phyloP scores from a whole-genome alignment of 2,888 invertebrate species.

The Noctua comes region DNA sequence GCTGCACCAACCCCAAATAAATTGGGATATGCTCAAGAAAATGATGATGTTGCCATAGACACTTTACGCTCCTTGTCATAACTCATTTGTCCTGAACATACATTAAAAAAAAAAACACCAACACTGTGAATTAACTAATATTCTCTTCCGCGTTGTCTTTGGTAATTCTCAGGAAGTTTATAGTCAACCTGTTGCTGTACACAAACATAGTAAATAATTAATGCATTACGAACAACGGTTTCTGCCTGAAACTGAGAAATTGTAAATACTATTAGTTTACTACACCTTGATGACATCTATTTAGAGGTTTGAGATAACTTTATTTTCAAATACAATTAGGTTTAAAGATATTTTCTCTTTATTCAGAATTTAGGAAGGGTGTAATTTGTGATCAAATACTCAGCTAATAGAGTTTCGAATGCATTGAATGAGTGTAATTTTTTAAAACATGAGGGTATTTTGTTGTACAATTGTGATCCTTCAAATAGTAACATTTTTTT shows the following conservation, averaged over 20 bases:
- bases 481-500: too few species aligned
- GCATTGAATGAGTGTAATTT: too few species aligned
- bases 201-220: conserved; percentile 19
- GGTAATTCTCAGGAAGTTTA: too few species aligned
- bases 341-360: too few species aligned
- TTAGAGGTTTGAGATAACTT: not conserved
- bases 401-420: too few species aligned
- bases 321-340: not conserved
- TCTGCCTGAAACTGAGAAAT: not conserved
- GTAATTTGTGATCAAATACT: too few species aligned
- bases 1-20: not conserved
- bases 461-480: too few species aligned
- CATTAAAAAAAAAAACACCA: not conserved
- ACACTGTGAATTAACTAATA: not conserved
- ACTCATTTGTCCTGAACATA: not conserved
- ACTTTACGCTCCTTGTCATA: not conserved
- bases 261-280: not conserved
- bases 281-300: not conserved
- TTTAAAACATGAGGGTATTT: too few species aligned
- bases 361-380: too few species aligned
- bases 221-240: not conserved
- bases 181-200: conserved; percentile 27
- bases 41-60: not conserved
- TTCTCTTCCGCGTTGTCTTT: too few species aligned
- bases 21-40: not conserved